Evolutionary conservation across 2,113 vertebrate genomes (phyloP).

Genomic region (Scytalopus superciliaris): DNA sequence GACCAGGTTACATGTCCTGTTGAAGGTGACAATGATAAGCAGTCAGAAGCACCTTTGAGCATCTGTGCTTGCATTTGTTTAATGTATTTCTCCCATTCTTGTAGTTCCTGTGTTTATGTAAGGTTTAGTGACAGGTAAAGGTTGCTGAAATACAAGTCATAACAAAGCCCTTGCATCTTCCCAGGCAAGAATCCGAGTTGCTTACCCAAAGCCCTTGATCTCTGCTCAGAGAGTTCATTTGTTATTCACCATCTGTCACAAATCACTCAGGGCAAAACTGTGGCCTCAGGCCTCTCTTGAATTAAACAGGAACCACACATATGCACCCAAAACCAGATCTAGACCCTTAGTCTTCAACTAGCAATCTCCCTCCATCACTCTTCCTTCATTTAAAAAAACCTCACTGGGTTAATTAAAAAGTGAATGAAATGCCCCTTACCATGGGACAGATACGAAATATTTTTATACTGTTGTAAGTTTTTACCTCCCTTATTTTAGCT

Average conservation of each 20-base stretch:
- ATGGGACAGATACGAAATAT: not conserved
- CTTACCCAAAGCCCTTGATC: not conserved
- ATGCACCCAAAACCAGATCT: not conserved
- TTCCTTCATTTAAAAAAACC: not conserved
- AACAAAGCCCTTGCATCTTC: not conserved
- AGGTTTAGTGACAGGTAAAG: not conserved
- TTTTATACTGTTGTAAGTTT: not conserved
- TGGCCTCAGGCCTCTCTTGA: not conserved
- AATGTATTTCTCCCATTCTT: not conserved
- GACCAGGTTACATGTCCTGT: rapidly evolving
- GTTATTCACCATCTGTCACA: conserved; percentile 15
- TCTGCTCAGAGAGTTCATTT: not conserved
- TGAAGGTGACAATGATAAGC: not conserved
- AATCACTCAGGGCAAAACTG: not conserved
- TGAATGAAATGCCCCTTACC: not conserved
- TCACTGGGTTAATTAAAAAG: not conserved
- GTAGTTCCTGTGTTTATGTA: not conserved
- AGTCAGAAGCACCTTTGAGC: not conserved
- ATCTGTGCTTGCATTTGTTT: not conserved
- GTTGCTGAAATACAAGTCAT: not conserved
- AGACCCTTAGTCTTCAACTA: not conserved
- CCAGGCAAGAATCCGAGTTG: not conserved
- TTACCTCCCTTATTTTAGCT: not conserved
- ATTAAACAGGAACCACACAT: not conserved
- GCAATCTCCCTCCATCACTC: not conserved